Conservation (phyloP, 92 coral and sea anemone species). For the Isaurus tuberculatus region DNA sequence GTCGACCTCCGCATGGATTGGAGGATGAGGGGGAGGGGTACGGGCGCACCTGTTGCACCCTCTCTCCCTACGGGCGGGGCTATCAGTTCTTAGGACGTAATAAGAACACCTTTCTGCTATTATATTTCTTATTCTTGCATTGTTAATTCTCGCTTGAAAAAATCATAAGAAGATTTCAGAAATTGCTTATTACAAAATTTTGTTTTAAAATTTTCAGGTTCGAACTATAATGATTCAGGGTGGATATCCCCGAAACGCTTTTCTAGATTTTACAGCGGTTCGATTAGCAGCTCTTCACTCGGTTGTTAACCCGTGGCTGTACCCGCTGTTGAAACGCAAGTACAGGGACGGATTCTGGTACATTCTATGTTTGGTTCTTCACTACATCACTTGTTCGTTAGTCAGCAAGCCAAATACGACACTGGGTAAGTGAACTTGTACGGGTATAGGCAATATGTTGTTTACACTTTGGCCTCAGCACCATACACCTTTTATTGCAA, state of each 20-base stretch:
- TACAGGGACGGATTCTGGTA: conserved; percentile 95
- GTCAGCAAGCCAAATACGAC: conserved; percentile 75
- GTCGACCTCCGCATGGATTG: too few species aligned
- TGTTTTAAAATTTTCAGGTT: conserved; percentile 54
- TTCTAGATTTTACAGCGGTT: conserved; percentile 83
- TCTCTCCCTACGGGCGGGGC: too few species aligned
- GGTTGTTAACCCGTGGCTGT: conserved; percentile 91
- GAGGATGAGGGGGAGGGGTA: too few species aligned
- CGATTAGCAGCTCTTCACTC: conserved; percentile 92
- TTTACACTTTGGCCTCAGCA: too few species aligned
- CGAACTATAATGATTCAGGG: conserved; percentile 85
- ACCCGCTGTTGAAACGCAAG: conserved; percentile 86
- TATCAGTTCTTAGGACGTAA: too few species aligned
- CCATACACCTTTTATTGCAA: too few species aligned
- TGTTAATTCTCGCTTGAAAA: too few species aligned
- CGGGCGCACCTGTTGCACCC: too few species aligned
- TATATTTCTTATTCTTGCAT: too few species aligned
- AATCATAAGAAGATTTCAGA: too few species aligned
- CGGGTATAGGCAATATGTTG: too few species aligned
- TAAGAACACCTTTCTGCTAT: too few species aligned
- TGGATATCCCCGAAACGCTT: conserved; percentile 83
- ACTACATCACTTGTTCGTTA: conserved; percentile 77
- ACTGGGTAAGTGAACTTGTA: conserved; percentile 69
- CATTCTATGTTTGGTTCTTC: conserved; percentile 70
- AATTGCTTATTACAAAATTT: neutral